Evolutionary conservation across 1,140 invertebrate genomes (phyloP), one percentile per base, ranked within the genome.

Genomic region (Zaprionus lachaisei): DNA sequence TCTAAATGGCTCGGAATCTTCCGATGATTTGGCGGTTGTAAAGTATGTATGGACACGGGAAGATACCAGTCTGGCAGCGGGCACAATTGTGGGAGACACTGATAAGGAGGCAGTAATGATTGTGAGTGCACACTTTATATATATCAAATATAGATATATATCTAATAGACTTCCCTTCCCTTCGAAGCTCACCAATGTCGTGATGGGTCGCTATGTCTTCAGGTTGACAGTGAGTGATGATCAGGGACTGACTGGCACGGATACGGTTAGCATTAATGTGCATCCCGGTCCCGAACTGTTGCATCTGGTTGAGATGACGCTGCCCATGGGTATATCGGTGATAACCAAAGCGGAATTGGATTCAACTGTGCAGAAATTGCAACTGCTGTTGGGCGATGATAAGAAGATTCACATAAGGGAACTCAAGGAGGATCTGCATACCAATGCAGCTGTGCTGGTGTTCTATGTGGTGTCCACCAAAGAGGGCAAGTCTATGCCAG

Each of bases 141-240:
- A 41, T 7, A 17, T 5, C 4, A 58, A 17, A 37, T 63, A 4
- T 14, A 31, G 15, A 41, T 51, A 24, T 2, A 31, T 47, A 4
- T 66, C 12, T 58, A 9, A 63, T 64, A 14, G 6, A 65, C 14
- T 11, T 57, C 9, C 34, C 31, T 12, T 37, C 2, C 2, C 90
- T 94, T 61, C 93, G 14, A 47, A 97, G 96, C 91, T 98, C 34
- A 96, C 96, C 51, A 96, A 98, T 92, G 94, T 99, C 28, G 95
- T 98, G 68, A 95, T 96, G 7, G 98, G 98, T 0, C 95, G 96
- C 76, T 99, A 99, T 83, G 95, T 97, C 1, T 99, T 98, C 85
- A 96, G 95, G 82, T 93, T 99, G 34, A 97, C 96, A 67, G 98
- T 99, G 5, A 96, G 94, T 47, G 98, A 99, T 93, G 96, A 97